Base-by-base conservation (phyloP, 2,888 invertebrate species). In the Pemphredon lugubris region DNA sequence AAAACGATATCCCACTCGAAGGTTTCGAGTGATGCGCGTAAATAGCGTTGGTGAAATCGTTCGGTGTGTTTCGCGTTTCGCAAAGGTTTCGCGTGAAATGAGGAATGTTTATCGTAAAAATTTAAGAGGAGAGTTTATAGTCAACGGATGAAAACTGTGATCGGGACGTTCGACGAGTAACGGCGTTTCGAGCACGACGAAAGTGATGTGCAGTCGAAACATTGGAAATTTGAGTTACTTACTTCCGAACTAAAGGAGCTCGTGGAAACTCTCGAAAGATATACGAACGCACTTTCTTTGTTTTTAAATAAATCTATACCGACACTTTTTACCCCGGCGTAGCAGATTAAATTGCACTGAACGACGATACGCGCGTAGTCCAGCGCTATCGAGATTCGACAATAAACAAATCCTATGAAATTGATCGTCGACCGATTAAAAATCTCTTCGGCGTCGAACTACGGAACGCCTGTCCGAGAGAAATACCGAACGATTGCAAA, bases 11-110 rank as follows among this genome's bases (percentile, higher is more conserved):
- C 2, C 13, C 4, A 30, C 18, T 32, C 7, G 13, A n/a, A 55
- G 55, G 67, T 65, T 67, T 67, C 44, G 55, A 26, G 16, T 45
- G 48, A 50, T 40, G 64, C 54, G 21, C 34, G 26, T 26, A 42
- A 34, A 55, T 26, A 20, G 26, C 7, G n/a, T 9, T 2, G n/a
- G 14, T 20, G 21, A 20, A 20, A 30, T 34, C 32, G 40, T 18
- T 23, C 40, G 48, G 18, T 26, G 18, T 13, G 40, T 21, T 21
- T 4, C 21, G 51, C 20, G 42, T 32, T 44, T 44, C 20, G 50
- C 32, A 32, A 6, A 45, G 11, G 34, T 39, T n/a, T 16, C 59
- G 18, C 14, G 23, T n/a, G 21, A 14, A 30, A 16, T 40, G 23
- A 39, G 32, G 6, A 40, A 13, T 13, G 1, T 13, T 34, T 34